These are phyloP conservation scores for Botia almorhae DNA, from an alignment of 2,797 vertebrate genomes.

Conservation along the genomic window DNA sequence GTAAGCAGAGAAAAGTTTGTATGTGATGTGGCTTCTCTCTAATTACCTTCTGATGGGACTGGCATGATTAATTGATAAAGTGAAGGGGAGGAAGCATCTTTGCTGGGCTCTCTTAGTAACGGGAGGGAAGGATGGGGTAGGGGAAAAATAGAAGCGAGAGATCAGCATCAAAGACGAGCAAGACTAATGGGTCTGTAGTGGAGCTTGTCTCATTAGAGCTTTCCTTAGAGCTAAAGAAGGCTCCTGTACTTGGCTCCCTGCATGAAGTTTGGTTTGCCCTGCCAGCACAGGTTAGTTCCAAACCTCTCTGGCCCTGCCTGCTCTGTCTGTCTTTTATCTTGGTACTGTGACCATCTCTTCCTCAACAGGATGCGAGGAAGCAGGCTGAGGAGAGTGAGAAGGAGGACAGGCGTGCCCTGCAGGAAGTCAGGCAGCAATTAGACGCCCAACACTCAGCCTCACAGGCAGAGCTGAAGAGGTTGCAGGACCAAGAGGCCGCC, in stretches of 20 bases:
- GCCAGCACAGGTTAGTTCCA: slow-evolving; percentile 90
- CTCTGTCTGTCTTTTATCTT: slow-evolving; percentile 63
- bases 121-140: slow-evolving; percentile 55
- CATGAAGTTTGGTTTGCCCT: slow-evolving; percentile 75
- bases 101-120: slow-evolving; percentile 75
- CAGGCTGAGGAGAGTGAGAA: slow-evolving; percentile 85
- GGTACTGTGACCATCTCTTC: slow-evolving; percentile 50
- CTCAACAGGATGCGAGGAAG: slow-evolving; percentile 88
- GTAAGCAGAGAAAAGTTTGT: slow-evolving; percentile 71
- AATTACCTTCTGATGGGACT: slow-evolving; percentile 97
- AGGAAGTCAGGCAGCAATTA: slow-evolving; percentile 89
- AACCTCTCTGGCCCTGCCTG: slow-evolving; percentile 75
- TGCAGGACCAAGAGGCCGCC: slow-evolving; percentile 82
- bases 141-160: slow-evolving; percentile 42
- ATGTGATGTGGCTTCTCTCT: slow-evolving; percentile 91
- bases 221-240: slow-evolving; percentile 86
- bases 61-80: slow-evolving; percentile 99
- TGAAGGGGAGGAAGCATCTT: slow-evolving; percentile 85
- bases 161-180: slow-evolving; percentile 97
- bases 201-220: slow-evolving; percentile 94
- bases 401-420: slow-evolving; percentile 80
- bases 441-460: slow-evolving; percentile 83
- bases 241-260: slow-evolving; percentile 65
- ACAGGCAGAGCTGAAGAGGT: slow-evolving; percentile 91
- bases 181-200: slow-evolving; percentile 92